These are phyloP conservation scores for Pocillopora damicornis DNA, from an alignment of 64 coral and sea anemone species.

Conservation along the genomic window DNA sequence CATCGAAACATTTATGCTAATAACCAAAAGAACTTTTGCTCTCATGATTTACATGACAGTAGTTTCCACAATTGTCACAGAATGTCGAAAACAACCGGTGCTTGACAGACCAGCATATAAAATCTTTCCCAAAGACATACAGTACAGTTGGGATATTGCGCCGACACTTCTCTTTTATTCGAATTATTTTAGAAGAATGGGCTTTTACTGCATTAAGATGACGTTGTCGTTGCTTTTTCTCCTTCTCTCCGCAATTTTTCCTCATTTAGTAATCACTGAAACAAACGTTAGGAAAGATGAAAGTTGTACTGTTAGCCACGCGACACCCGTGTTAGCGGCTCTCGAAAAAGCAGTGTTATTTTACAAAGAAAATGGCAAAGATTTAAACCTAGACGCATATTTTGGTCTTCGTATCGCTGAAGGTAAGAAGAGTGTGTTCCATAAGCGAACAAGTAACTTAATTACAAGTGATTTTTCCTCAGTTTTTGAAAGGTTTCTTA, in stretches of 20 bases:
- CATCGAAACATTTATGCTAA: neutral
- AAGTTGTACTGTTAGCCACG: neutral
- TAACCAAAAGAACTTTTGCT: neutral
- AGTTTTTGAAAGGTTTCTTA: too few relatives aligned
- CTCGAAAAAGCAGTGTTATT: slow-evolving; percentile 41
- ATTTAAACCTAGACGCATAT: slow-evolving; percentile 61
- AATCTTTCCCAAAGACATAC: neutral
- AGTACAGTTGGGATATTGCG: slow-evolving; percentile 3
- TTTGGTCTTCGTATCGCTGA: slow-evolving; percentile 58
- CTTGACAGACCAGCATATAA: neutral
- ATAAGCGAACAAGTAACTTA: too few relatives aligned
- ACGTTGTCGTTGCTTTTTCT: neutral
- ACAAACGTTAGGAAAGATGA: neutral
- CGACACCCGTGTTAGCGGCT: neutral
- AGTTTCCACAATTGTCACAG: neutral
- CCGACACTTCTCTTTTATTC: neutral
- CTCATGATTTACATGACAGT: neutral
- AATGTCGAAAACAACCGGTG: neutral
- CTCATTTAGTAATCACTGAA: neutral
- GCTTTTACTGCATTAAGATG: neutral
- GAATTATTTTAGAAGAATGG: neutral
- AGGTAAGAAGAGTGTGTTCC: slow-evolving; percentile 18
- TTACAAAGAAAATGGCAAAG: slow-evolving; percentile 36
- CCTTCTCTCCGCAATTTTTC: neutral
- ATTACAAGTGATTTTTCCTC: too few relatives aligned